phyloP scores from a whole-genome alignment of 2,797 vertebrate genomes.

The Muscicapa comitata region DNA sequence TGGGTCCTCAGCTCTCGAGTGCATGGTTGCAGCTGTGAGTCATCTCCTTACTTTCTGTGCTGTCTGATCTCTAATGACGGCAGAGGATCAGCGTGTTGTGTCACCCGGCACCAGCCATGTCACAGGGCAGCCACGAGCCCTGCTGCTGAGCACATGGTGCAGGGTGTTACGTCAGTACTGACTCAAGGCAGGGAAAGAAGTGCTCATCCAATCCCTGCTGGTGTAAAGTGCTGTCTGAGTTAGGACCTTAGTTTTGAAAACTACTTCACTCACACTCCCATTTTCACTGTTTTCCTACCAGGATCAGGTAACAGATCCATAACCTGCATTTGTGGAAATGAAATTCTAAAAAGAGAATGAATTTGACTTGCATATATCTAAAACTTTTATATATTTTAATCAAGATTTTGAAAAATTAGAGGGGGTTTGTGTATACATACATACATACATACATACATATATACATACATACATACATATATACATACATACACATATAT shows the following conservation, averaged over 20 bases:
- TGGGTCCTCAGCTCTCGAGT: background rate
- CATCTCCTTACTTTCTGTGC: background rate
- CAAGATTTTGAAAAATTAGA: background rate
- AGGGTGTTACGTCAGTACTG: background rate
- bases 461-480: background rate
- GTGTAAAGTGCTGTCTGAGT: background rate
- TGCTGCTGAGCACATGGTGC: rapidly evolving
- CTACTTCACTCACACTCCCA: rapidly evolving
- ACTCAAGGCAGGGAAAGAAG: background rate
- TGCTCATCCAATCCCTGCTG: background rate
- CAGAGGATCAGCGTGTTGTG: background rate
- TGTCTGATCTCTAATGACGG: background rate
- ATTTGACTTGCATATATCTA: background rate
- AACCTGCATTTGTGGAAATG: background rate
- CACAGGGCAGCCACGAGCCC: background rate
- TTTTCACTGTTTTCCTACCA: background rate
- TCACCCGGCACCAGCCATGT: background rate
- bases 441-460: background rate
- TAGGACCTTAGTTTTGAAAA: background rate
- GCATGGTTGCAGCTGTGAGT: background rate
- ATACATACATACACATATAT: too few species aligned
- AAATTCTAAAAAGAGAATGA: background rate
- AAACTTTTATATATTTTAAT: background rate
- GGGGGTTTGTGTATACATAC: rapidly evolving
- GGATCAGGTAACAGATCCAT: background rate